These are phyloP conservation scores for Noturus placidus DNA, from an alignment of 2,113 vertebrate genomes.

Conservation along the genomic window DNA sequence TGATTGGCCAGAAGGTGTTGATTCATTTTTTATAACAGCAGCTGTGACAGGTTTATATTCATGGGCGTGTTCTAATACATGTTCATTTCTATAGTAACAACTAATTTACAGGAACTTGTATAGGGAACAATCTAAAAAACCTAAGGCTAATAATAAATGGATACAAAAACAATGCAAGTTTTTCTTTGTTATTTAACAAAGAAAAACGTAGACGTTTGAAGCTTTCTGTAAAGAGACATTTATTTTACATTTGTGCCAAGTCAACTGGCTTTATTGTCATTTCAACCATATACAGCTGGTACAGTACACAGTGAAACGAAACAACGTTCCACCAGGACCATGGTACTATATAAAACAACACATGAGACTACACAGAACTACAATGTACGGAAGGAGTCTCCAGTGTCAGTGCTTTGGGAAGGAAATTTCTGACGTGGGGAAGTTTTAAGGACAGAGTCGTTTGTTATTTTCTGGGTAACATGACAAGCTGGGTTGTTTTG, in stretches of 20 bases:
- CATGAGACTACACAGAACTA: no score
- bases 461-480: not conserved
- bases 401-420: not conserved
- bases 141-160: not conserved
- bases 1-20: not conserved
- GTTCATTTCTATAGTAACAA: not conserved
- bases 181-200: not conserved
- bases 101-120: not conserved
- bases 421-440: not conserved
- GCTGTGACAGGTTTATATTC: not conserved
- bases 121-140: not conserved
- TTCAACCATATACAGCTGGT: no score
- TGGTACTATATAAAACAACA: no score
- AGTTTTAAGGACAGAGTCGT: not conserved
- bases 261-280: no score
- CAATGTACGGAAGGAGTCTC: not conserved
- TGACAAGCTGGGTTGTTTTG: no score
- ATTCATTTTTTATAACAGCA: not conserved
- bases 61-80: not conserved
- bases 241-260: not conserved
- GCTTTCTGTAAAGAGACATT: not conserved
- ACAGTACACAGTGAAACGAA: no score
- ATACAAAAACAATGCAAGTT: not conserved
- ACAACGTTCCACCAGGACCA: no score
- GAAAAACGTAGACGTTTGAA: not conserved